Conservation (phyloP, 2,797 vertebrate genomes). For the Trachurus trachurus region DNA sequence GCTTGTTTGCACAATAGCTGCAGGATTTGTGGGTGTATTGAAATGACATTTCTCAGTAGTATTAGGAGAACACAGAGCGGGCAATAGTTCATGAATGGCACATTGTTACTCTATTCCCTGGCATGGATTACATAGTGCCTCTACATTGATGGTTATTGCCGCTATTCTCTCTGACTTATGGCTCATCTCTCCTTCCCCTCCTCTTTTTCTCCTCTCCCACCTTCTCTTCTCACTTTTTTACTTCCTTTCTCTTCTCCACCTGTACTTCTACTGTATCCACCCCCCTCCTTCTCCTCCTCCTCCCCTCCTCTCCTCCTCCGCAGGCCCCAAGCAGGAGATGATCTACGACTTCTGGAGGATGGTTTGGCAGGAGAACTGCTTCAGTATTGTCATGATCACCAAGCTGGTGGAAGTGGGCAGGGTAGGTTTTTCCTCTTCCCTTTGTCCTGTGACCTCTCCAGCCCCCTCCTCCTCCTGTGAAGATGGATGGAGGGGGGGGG, state of each 20-base stretch:
- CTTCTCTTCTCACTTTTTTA: background rate
- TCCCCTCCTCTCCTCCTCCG: constrained; percentile 37
- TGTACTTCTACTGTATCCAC: constrained; percentile 24
- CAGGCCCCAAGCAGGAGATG: constrained; percentile 98
- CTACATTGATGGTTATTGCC: constrained; percentile 75
- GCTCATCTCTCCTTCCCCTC: constrained; percentile 53
- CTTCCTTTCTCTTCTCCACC: constrained; percentile 19
- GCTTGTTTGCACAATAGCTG: constrained; percentile 70
- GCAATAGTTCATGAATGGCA: constrained; percentile 77
- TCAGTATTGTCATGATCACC: constrained; percentile 98
- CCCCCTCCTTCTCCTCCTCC: too few species aligned
- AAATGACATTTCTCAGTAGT: constrained; percentile 72
- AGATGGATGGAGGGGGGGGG: constrained; percentile 66
- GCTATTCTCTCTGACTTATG: constrained; percentile 77
- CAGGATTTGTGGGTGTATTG: constrained; percentile 79
- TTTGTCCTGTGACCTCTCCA: constrained; percentile 67
- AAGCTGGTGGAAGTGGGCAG: constrained; percentile 97
- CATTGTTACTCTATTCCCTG: constrained; percentile 70
- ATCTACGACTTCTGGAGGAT: constrained; percentile 99
- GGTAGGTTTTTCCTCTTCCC: constrained; percentile 84
- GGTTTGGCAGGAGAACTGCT: constrained; percentile 98
- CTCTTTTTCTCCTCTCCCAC: constrained; percentile 28
- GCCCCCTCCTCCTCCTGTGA: constrained; percentile 5
- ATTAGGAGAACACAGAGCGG: constrained; percentile 60
- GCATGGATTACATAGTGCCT: constrained; percentile 71